phyloP scores from a whole-genome alignment of 2,797 vertebrate species.

The Staurois parvus region DNA sequence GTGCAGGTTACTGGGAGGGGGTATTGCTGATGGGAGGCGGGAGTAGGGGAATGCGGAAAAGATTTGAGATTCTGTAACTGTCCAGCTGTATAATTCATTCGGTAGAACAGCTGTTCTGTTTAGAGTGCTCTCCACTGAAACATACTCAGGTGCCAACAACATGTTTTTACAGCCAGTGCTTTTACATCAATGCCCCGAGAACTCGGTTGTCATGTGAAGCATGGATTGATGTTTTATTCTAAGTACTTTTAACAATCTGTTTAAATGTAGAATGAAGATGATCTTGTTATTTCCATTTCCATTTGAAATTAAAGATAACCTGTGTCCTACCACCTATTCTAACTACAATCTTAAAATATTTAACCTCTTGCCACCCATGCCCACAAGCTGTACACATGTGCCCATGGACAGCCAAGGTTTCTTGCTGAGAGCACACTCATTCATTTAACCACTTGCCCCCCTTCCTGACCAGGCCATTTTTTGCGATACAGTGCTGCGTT shows the following conservation, averaged over 20 bases:
- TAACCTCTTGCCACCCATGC: no score
- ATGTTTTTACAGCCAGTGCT: not conserved
- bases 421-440: no score
- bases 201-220: not conserved
- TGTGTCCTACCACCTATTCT: no score
- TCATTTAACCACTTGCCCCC: no score
- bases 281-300: no score
- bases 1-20: not conserved
- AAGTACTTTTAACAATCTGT: not conserved
- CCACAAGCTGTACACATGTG: no score
- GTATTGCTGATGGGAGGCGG: not conserved
- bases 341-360: no score
- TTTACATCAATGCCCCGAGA: not conserved
- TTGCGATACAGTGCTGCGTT: no score
- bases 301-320: no score
- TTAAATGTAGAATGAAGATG: not conserved
- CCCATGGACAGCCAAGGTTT: no score
- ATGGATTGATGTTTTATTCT: not conserved
- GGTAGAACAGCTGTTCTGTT: not conserved
- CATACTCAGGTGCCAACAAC: not conserved
- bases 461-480: no score
- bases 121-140: not conserved
- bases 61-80: conserved; percentile 2
- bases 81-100: not conserved
- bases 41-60: not conserved